Percentiles rank a stretch among this genome's conserved stretches.
Evolutionary conservation across 2,113 vertebrate species (phyloP).

Genomic region (Notechis scutatus): DNA sequence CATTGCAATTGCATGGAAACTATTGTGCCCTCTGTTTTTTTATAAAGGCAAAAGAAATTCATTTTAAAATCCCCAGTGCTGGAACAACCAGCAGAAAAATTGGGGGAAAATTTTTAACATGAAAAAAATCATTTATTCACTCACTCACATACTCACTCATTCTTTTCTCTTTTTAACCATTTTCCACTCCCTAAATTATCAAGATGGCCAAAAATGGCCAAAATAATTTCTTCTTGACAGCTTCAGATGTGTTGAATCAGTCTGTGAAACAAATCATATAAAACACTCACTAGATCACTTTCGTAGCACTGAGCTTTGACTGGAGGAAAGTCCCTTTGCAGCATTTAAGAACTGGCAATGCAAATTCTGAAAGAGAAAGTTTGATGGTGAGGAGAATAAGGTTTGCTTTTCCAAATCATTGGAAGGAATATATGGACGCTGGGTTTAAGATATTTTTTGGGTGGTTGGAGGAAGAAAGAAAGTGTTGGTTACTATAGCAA

Average conservation of each 20-base stretch:
- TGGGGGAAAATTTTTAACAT: not conserved
- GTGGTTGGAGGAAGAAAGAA: not conserved
- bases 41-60: conserved; percentile 9
- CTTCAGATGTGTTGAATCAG: not conserved
- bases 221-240: not conserved
- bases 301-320: not conserved
- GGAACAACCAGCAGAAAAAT: not conserved
- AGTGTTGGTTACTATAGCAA: conserved; percentile 55
- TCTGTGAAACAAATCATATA: not conserved
- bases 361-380: not conserved
- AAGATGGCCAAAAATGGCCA: not conserved
- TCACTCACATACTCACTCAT: not conserved
- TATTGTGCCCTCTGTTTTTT: conserved; percentile 42
- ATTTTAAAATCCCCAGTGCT: not conserved
- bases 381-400: not conserved
- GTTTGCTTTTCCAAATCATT: not conserved
- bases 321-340: not conserved
- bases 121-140: not conserved
- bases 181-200: not conserved
- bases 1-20: conserved; percentile 21
- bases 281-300: not conserved
- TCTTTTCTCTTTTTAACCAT: not conserved
- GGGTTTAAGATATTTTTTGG: not conserved
- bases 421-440: not conserved
- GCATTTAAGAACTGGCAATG: not conserved